Evolutionary conservation across 1,140 invertebrate species (phyloP).

Genomic region (Yoshiicerus persimilis): DNA sequence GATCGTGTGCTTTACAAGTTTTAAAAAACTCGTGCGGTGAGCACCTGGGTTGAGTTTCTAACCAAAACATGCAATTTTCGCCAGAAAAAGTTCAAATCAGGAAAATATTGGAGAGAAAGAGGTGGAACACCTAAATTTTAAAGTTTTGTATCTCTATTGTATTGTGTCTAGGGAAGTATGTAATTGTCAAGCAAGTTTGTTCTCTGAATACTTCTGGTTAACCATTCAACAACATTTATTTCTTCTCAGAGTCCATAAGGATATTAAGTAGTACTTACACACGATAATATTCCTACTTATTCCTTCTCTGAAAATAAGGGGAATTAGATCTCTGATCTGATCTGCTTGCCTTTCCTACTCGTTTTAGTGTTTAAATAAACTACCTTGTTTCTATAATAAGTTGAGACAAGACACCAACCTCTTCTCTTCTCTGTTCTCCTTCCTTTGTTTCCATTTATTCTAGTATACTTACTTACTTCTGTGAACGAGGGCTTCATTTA

Average conservation of each 20-base stretch:
- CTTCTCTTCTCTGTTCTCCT: background rate
- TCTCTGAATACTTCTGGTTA: conserved; percentile 4
- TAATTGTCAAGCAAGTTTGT: background rate
- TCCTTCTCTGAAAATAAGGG: background rate
- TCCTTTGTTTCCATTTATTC: background rate
- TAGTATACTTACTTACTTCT: background rate
- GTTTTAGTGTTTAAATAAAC: background rate
- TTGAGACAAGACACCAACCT: conserved; percentile 1
- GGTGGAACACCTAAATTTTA: conserved; percentile 17
- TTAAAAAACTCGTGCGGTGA: conserved; percentile 16
- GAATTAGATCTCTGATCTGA: background rate
- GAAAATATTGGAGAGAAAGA: background rate
- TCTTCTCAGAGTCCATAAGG: background rate
- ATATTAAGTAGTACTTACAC: background rate
- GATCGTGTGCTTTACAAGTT: conserved; percentile 21
- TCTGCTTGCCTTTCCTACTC: background rate
- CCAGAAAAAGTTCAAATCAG: background rate
- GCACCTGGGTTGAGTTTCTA: conserved; percentile 24
- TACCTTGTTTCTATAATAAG: background rate
- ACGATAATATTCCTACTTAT: background rate
- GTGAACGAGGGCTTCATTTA: background rate
- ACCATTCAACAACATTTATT: background rate
- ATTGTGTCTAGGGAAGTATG: background rate
- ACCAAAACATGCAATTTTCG: conserved; percentile 5
- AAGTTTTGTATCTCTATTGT: background rate